phyloP scores from a whole-genome alignment of 2,888 invertebrate genomes.

The Argyresthia albistria region DNA sequence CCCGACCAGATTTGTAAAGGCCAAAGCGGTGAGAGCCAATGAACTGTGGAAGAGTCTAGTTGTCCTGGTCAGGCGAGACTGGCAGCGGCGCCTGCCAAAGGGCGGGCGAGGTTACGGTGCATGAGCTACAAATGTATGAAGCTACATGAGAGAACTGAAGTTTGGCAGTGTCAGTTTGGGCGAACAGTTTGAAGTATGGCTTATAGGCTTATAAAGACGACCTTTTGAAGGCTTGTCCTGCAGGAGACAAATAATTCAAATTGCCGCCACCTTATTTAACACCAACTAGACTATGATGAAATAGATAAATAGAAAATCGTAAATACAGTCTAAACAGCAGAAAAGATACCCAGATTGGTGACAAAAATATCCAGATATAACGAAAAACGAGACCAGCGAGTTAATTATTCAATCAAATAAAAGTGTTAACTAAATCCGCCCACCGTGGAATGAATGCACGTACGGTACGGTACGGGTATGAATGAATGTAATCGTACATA shows the following conservation, averaged over 20 bases:
- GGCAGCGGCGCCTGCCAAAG: conserved; percentile 44
- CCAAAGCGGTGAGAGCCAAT: conserved; percentile 26
- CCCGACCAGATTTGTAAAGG: conserved; percentile 16
- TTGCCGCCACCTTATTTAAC: not conserved
- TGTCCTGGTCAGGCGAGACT: conserved; percentile 27
- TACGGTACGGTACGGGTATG: no score
- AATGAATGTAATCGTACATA: no score
- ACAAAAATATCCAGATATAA: no score
- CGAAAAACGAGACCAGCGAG: no score
- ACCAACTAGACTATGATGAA: no score
- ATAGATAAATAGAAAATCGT: no score
- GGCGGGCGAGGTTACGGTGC: conserved; percentile 28
- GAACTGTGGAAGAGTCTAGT: conserved; percentile 20
- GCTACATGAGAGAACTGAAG: conserved; percentile 20
- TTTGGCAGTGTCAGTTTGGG: conserved; percentile 29
- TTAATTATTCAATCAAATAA: no score
- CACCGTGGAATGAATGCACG: no score
- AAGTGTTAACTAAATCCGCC: no score
- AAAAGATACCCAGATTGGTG: no score
- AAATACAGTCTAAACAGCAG: no score
- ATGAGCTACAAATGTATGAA: conserved; percentile 7
- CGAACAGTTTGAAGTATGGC: not conserved
- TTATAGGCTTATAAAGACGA: no score
- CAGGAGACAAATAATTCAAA: not conserved
- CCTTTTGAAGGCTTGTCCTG: not conserved